Evolutionary conservation across 2,888 invertebrate genomes (phyloP), one percentile per base, ranked within the genome.

Genomic region (Drosophila longiperda): DNA sequence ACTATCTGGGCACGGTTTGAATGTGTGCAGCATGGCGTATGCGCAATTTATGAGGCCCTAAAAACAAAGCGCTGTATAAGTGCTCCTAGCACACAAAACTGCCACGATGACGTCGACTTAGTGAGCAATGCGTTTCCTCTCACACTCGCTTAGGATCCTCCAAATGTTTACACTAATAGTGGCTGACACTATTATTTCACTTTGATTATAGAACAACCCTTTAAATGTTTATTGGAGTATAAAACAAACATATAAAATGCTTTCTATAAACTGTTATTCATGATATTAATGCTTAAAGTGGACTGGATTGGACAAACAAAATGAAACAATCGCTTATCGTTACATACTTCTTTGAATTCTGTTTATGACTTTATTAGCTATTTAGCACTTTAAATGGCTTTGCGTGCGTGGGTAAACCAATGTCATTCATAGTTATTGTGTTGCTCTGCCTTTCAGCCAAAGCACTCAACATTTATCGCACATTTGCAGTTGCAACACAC

Each of bases 21-120:
- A 26, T 17, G 42, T 55, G 86, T 78, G 78, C 75, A 74, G 57
- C 83, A 54, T 69, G 84, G 83, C 84, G 85, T 78, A 87, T 87
- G 83, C 76, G 85, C 85, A 85, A 87, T 87, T 84, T 85, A 81
- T 87, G 85, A 57, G 87, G 70, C 75, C 42, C 73, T 80, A 66
- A 80, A 78, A 84, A 82, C 85, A 87, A 87, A 87, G 71, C 73
- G 66, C 38, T 74, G 17, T 59, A 40, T 48, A 67, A 80, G 81
- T 83, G 82, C 65, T 57, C 66, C 32, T 29, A 20, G 59, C 59
- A 63, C n/a, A 48, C 55, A 64, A 60, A 58, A 32, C 61, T 40
- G 33, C 64, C 15, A 55, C 29, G n/a, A 8, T 38, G 11, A 2
- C n/a, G 29, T 9, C 40, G 9, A 48, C 66, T 64, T 59, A 67